Evolutionary conservation across 2,888 invertebrate genomes (phyloP).

Genomic region (Meghimatium bilineatum): DNA sequence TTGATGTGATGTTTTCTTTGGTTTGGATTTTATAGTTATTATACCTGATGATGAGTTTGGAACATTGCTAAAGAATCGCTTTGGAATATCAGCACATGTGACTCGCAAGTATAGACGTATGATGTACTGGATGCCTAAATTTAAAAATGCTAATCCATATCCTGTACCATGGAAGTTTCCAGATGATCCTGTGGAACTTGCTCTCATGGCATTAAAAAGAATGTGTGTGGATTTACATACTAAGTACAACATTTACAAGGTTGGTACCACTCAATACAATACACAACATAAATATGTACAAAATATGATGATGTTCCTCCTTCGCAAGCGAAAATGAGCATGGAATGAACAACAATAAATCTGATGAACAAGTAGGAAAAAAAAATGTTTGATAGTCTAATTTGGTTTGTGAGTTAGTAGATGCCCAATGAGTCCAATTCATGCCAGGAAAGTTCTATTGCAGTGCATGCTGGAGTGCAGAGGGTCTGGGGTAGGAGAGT

Average conservation of each 20-base stretch:
- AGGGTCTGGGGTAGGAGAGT: too few species aligned
- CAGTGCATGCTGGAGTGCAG: too few species aligned
- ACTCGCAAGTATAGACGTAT: slow-evolving; percentile 79
- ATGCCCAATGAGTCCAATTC: too few species aligned
- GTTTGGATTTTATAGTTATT: slow-evolving; percentile 83
- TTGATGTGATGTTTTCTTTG: background rate
- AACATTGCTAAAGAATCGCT: slow-evolving; percentile 87
- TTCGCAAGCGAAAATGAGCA: too few species aligned
- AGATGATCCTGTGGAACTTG: slow-evolving; percentile 85
- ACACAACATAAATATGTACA: too few species aligned
- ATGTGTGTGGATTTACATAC: slow-evolving; percentile 90
- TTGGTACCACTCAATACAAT: slow-evolving; percentile 42
- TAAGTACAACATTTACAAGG: slow-evolving; percentile 78
- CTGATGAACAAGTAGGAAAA: too few species aligned
- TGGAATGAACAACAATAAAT: too few species aligned
- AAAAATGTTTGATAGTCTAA: too few species aligned
- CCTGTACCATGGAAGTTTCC: slow-evolving; percentile 82
- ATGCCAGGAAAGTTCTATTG: too few species aligned
- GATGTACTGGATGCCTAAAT: slow-evolving; percentile 89
- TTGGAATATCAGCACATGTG: slow-evolving; percentile 85
- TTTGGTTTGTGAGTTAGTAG: too few species aligned
- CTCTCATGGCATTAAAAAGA: slow-evolving; percentile 87
- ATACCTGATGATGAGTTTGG: slow-evolving; percentile 94
- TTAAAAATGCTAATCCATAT: slow-evolving; percentile 82
- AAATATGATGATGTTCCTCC: too few species aligned